phyloP scores from a whole-genome alignment of 1,140 invertebrate genomes.

The Calycopis cecrops region DNA sequence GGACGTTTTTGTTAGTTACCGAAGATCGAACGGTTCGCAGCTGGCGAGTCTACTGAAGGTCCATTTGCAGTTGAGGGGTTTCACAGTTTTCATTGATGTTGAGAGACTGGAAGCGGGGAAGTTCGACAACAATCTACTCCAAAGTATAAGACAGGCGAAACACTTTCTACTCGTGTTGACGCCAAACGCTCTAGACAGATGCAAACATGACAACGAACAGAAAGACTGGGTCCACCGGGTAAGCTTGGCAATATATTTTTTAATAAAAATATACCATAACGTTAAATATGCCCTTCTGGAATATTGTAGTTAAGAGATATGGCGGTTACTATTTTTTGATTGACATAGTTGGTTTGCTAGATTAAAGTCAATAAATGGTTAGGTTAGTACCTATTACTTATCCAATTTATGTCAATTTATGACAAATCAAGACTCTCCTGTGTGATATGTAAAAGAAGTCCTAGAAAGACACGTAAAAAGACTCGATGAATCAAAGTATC shows the following conservation, averaged over 20 bases:
- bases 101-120: slow-evolving; percentile 97
- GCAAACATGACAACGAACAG: slow-evolving; percentile 92
- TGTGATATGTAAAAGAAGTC: too few relatives aligned
- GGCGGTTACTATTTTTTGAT: too few relatives aligned
- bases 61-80: slow-evolving; percentile 95
- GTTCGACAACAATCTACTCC: slow-evolving; percentile 97
- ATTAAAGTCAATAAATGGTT: too few relatives aligned
- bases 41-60: slow-evolving; percentile 95
- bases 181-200: slow-evolving; percentile 94
- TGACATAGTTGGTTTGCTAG: too few relatives aligned
- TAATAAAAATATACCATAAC: background rate
- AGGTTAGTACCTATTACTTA: too few relatives aligned
- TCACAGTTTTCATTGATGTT: slow-evolving; percentile 96
- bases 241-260: slow-evolving; percentile 48
- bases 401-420: too few relatives aligned
- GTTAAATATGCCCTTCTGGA: background rate
- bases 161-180: slow-evolving; percentile 98
- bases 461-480: too few relatives aligned
- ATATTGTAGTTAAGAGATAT: too few relatives aligned
- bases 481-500: too few relatives aligned
- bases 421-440: too few relatives aligned
- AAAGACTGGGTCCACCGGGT: slow-evolving; percentile 99
- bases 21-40: slow-evolving; percentile 98
- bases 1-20: slow-evolving; percentile 99
- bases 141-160: slow-evolving; percentile 97